These are phyloP conservation scores for Austrofundulus limnaeus DNA, from an alignment of 2,113 vertebrate species.

Conservation along the genomic window DNA sequence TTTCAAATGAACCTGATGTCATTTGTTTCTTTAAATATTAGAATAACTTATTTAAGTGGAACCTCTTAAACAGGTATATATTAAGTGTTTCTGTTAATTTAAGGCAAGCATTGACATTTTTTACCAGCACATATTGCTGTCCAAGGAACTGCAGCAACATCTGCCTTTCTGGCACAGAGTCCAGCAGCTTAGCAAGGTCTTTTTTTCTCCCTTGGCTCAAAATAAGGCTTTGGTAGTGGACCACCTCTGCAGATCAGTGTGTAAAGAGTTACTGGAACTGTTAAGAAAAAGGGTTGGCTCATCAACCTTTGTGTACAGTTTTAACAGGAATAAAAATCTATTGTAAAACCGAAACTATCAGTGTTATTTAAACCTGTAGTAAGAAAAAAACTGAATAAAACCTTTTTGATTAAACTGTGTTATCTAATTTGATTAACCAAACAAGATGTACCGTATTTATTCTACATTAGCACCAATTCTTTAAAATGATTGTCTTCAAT, in stretches of 20 bases:
- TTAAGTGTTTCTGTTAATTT: not conserved
- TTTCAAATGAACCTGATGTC: conserved; percentile 45
- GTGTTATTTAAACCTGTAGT: not conserved
- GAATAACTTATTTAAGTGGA: not conserved
- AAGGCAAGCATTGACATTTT: conserved; percentile 20
- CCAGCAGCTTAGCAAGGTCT: conserved; percentile 11
- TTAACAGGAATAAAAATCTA: not conserved
- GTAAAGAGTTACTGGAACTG: conserved; percentile 15
- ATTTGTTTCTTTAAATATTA: conserved; percentile 29
- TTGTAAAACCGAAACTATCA: too few species aligned
- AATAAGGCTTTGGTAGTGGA: conserved; percentile 29
- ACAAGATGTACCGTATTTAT: too few species aligned
- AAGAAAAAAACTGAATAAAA: not conserved
- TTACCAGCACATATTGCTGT: conserved; percentile 25
- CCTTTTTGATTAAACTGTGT: too few species aligned
- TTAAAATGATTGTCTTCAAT: too few species aligned
- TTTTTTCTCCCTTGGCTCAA: conserved; percentile 9
- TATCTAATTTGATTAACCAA: too few species aligned
- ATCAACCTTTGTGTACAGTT: too few species aligned
- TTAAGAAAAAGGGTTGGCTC: not conserved
- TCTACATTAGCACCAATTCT: too few species aligned
- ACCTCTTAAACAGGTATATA: too few species aligned
- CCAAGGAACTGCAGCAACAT: conserved; percentile 9
- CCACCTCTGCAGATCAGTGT: not conserved
- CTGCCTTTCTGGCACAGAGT: conserved; percentile 28